Conservation (phyloP, 1,140 invertebrate species). For the Drosophila obscura region DNA sequence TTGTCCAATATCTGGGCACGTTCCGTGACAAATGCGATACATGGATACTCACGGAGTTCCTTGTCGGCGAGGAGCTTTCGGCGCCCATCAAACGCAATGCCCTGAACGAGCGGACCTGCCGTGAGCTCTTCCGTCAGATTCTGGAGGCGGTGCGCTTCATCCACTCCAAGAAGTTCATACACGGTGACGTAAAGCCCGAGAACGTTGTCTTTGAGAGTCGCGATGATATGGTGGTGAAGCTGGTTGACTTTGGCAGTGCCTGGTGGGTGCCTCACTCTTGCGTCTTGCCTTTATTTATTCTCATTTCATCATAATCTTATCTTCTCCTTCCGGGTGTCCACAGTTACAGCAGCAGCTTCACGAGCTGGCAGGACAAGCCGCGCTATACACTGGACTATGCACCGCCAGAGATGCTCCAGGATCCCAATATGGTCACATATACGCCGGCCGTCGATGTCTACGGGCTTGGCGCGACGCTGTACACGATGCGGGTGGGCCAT, state of each 20-base stretch:
- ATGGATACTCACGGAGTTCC: constrained; percentile 93
- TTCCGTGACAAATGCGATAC: constrained; percentile 92
- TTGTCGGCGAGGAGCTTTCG: constrained; percentile 95
- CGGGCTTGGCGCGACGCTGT: constrained; percentile 94
- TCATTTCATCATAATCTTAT: not conserved
- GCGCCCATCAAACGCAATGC: constrained; percentile 87
- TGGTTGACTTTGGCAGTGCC: constrained; percentile 97
- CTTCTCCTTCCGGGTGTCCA: not conserved
- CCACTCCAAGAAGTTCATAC: constrained; percentile 92
- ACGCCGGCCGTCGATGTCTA: constrained; percentile 95
- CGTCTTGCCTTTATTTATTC: not conserved
- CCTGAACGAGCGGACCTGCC: constrained; percentile 89
- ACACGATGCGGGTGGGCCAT: constrained; percentile 93
- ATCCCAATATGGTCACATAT: constrained; percentile 86
- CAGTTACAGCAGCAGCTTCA: constrained; percentile 86
- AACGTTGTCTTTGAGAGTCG: constrained; percentile 90
- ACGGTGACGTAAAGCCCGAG: constrained; percentile 95
- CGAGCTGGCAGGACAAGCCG: constrained; percentile 89
- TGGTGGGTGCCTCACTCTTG: constrained; percentile 35
- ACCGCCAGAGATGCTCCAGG: constrained; percentile 92
- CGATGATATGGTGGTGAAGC: constrained; percentile 87
- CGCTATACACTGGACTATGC: constrained; percentile 96
- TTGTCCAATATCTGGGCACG: constrained; percentile 93
- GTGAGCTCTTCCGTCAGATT: constrained; percentile 90
- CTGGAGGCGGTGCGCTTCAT: constrained; percentile 92